A percentile compares a stretch with the other conserved stretches of the same genome.
These are phyloP conservation scores for Zelleria hepariella DNA, from an alignment of 2,888 invertebrate genomes.

Conservation along the genomic window DNA sequence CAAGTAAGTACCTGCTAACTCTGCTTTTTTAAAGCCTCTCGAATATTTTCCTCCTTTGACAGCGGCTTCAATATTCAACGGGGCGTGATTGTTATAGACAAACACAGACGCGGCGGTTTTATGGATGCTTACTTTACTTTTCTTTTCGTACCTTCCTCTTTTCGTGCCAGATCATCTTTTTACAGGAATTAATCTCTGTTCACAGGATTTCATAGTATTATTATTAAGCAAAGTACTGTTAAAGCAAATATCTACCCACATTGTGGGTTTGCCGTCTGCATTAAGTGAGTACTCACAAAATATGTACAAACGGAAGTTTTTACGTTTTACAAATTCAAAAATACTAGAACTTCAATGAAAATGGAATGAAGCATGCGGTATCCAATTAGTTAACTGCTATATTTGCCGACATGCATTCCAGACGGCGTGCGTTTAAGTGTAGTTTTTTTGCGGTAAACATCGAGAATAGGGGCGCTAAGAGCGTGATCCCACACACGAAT, in stretches of 20 bases:
- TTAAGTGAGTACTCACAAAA: too few species aligned
- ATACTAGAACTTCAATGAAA: background rate
- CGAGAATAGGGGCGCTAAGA: background rate
- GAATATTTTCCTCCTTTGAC: constrained; percentile 14
- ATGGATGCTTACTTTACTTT: background rate
- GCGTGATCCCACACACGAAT: background rate
- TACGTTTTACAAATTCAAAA: too few species aligned
- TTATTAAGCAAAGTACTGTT: background rate
- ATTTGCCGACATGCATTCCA: background rate
- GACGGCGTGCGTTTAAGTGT: background rate
- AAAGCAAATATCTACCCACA: background rate
- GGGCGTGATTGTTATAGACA: constrained; percentile 20
- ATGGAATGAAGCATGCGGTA: background rate
- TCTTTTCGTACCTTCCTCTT: background rate
- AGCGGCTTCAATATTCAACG: constrained; percentile 25
- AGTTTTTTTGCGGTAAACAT: background rate
- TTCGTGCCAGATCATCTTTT: background rate
- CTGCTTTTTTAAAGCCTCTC: constrained; percentile 40
- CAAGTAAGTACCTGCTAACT: constrained; percentile 48
- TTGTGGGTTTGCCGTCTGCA: background rate
- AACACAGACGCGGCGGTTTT: background rate
- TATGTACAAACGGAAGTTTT: too few species aligned
- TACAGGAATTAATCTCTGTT: background rate
- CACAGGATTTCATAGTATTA: background rate
- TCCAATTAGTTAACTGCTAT: background rate